Evolutionary conservation across 2,113 vertebrate species (phyloP), one percentile per base, ranked within the genome.

Genomic region (Halichoerus grypus): DNA sequence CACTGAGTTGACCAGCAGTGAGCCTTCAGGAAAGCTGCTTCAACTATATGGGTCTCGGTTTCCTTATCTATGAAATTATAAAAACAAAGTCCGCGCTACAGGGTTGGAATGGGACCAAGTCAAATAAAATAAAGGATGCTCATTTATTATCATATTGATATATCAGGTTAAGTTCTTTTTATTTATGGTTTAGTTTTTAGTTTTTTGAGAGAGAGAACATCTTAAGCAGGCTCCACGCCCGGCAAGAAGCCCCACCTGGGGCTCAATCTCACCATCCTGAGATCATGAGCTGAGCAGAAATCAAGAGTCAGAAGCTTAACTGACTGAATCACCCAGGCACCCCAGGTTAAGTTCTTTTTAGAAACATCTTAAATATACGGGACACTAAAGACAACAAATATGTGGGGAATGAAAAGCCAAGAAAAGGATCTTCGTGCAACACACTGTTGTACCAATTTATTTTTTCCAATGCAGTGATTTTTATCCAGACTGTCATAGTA

Each of bases 121-220:
- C 46, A 88, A 94, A 87, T 87, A 76, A 81, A 49, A 65, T 24
- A 69, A 79, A 74, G 80, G 28, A 15, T 53, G 6, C 8, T 36
- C 42, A 18, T 59, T 86, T 74, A 65, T 96, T 77, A 49, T 55
- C 7, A 51, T 71, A 71, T 28, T 57, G 33, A 76, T 88, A 79
- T 63, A 84, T 42, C 31, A 14, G 1, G 24, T 51, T 87, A 80
- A n/a, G 26, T 26, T 95, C 61, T 91, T 94, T 42, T 83, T 94
- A 46, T 69, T 69, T 69, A n/a, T 1, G 21, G 36, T 69, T 69
- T 67, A 33, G 31, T 67, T 67, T 67, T n/a, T 69, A 69, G 33
- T 19, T 36, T 69, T 19, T 69, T 69, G 18, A 69, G 18, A 36
- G 67, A 10, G 33, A 69, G 33, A 69, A 18, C 36, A 69, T 69